Conservation (phyloP, 2,797 vertebrate species). For the Agapornis canus region DNA sequence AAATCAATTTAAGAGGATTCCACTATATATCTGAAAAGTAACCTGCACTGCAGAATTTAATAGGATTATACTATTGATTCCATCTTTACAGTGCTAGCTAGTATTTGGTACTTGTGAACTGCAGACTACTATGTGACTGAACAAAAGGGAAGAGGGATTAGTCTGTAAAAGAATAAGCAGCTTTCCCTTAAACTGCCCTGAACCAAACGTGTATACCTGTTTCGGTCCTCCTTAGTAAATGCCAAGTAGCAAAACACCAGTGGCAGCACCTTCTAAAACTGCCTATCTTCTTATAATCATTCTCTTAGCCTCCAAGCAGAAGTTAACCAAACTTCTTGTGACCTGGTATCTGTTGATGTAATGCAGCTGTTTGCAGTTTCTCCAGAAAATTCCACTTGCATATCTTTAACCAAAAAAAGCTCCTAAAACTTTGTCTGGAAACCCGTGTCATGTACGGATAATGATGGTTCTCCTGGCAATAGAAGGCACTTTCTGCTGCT, state of each 20-base stretch:
- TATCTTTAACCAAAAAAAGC: background rate
- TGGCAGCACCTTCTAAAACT: background rate
- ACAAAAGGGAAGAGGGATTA: slow-evolving; percentile 86
- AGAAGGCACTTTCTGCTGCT: background rate
- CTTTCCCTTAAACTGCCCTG: slow-evolving; percentile 61
- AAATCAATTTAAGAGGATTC: slow-evolving; percentile 75
- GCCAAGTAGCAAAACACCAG: slow-evolving; percentile 11
- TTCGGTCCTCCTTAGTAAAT: slow-evolving; percentile 63
- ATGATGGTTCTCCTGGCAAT: background rate
- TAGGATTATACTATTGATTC: slow-evolving; percentile 79
- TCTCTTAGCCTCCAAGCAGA: background rate
- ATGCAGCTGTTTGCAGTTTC: background rate
- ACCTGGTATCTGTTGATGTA: background rate
- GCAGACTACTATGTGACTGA: slow-evolving; percentile 77
- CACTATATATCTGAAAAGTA: slow-evolving; percentile 71
- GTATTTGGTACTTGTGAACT: slow-evolving; percentile 63
- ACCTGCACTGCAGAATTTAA: slow-evolving; percentile 75
- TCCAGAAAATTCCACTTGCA: background rate
- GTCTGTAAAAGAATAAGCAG: slow-evolving; percentile 71
- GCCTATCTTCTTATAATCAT: background rate
- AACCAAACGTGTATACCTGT: slow-evolving; percentile 29
- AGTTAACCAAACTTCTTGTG: background rate
- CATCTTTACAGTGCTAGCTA: slow-evolving; percentile 65
- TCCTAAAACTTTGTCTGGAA: background rate
- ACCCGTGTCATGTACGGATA: background rate